These are phyloP conservation scores for Seriola rivoliana DNA, from an alignment of 2,113 vertebrate genomes.

Conservation along the genomic window DNA sequence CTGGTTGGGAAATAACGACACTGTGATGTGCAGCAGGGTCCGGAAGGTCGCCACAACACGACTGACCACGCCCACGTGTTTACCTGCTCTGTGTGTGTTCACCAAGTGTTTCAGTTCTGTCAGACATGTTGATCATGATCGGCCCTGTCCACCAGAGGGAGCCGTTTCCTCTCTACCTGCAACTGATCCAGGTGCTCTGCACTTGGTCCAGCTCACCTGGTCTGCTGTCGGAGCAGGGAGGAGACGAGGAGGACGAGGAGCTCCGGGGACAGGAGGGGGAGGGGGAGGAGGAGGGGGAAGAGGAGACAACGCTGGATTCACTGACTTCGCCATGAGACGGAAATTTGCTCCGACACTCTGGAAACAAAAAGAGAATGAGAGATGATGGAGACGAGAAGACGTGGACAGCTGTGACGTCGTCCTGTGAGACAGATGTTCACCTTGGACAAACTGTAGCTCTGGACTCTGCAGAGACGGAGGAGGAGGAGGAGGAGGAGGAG, in stretches of 20 bases:
- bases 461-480: conserved; percentile 40
- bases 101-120: too few relatives aligned
- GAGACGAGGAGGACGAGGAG: neutral
- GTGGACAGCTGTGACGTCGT: neutral
- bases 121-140: too few relatives aligned
- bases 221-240: neutral
- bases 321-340: neutral
- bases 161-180: too few relatives aligned
- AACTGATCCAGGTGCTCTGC: too few relatives aligned
- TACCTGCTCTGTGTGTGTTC: too few relatives aligned
- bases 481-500: conserved; percentile 20
- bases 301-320: neutral
- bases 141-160: too few relatives aligned
- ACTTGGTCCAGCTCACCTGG: conserved; percentile 12
- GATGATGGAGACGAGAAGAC: neutral
- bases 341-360: conserved; percentile 41
- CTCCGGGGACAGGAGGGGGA: neutral
- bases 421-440: too few relatives aligned
- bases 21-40: too few relatives aligned
- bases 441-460: conserved; percentile 4
- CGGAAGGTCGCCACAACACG: too few relatives aligned
- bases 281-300: neutral
- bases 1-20: too few relatives aligned
- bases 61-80: too few relatives aligned
- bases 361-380: conserved; percentile 4